Conservation (phyloP, 1,140 invertebrate species). For the Ptiloglossa arizonensis region DNA sequence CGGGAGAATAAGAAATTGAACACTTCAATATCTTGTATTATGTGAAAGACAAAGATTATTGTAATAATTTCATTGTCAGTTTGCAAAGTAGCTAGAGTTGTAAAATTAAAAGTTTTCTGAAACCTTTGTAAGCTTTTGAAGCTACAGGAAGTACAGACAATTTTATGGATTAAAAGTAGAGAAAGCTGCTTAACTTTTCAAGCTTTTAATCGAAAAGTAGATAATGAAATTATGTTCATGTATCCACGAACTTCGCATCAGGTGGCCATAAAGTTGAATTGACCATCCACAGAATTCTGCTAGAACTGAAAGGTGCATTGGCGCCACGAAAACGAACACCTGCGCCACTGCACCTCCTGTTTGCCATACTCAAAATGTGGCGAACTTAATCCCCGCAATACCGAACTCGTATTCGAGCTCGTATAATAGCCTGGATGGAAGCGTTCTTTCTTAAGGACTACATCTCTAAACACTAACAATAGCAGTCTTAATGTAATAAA, state of each 20-base stretch:
- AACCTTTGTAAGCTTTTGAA: not conserved
- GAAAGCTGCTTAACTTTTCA: not conserved
- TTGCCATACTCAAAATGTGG: not conserved
- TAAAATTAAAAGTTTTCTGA: not conserved
- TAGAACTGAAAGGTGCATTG: conserved; percentile 13
- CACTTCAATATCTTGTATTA: too few relatives aligned
- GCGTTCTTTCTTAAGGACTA: not conserved
- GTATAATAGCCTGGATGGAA: not conserved
- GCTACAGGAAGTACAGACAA: not conserved
- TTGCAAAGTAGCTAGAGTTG: too few relatives aligned
- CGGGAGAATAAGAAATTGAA: too few relatives aligned
- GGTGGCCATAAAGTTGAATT: conserved; percentile 36
- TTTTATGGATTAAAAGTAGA: not conserved
- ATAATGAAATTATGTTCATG: not conserved
- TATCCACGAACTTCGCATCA: conserved; percentile 12
- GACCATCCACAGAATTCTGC: conserved; percentile 3
- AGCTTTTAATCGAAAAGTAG: conserved; percentile 25
- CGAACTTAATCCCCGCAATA: not conserved
- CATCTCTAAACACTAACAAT: not conserved
- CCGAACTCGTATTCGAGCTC: not conserved
- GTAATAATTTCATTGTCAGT: too few relatives aligned
- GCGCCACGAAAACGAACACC: conserved; percentile 7
- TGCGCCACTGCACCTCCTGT: not conserved
- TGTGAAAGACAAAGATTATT: too few relatives aligned
- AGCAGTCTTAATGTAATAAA: not conserved